Conservation (phyloP, 1,140 invertebrate species). For the Zaprionus vittiger region DNA sequence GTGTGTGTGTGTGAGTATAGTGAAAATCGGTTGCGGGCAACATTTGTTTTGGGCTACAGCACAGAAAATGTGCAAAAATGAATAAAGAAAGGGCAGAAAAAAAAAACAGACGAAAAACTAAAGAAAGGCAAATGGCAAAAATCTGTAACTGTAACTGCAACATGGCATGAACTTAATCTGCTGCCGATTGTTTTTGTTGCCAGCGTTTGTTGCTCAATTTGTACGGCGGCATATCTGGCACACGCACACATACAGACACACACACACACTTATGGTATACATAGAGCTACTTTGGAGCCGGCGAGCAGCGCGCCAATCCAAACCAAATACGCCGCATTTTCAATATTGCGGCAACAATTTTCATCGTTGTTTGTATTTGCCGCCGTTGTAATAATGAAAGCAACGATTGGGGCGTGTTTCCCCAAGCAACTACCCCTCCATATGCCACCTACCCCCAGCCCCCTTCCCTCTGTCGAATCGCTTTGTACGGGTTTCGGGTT, state of each 20-base stretch:
- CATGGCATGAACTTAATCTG: slow-evolving; percentile 82
- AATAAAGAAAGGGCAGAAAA: slow-evolving; percentile 49
- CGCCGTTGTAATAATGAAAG: slow-evolving; percentile 78
- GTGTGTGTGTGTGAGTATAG: slow-evolving; percentile 35
- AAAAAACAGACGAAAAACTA: slow-evolving; percentile 18
- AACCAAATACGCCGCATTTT: slow-evolving; percentile 77
- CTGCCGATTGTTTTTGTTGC: slow-evolving; percentile 68
- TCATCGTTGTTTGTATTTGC: slow-evolving; percentile 78
- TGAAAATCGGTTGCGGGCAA: slow-evolving; percentile 76
- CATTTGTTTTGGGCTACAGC: slow-evolving; percentile 77
- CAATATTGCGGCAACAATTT: slow-evolving; percentile 82
- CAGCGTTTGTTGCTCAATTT: slow-evolving; percentile 74
- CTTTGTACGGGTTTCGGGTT: slow-evolving; percentile 41
- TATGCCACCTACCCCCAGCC: not conserved
- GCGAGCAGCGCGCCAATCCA: slow-evolving; percentile 27
- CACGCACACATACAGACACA: not conserved
- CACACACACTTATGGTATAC: not conserved
- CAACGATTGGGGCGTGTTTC: slow-evolving; percentile 62
- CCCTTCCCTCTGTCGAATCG: not conserved
- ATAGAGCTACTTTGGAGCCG: slow-evolving; percentile 32
- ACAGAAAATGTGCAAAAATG: slow-evolving; percentile 74
- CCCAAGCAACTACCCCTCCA: not conserved
- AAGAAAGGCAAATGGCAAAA: slow-evolving; percentile 50
- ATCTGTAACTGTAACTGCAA: slow-evolving; percentile 81
- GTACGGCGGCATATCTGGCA: slow-evolving; percentile 22